Evolutionary conservation across 2,797 vertebrate genomes (phyloP), one percentile per base, ranked within the genome.

Genomic region (Agapornis canus): DNA sequence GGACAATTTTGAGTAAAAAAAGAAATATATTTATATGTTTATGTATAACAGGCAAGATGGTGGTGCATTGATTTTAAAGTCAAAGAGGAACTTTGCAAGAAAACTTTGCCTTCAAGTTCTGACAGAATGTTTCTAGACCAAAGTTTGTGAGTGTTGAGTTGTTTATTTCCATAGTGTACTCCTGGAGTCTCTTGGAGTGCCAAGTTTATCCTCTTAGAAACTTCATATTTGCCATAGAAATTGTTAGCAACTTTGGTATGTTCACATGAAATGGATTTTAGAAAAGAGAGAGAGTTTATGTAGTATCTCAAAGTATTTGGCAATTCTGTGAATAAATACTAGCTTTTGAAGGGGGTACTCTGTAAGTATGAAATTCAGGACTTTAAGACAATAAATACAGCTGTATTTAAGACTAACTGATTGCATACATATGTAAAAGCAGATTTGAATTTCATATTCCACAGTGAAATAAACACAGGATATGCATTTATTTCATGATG

Each of bases 361-460:
- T 76, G 1, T 47, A 87, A 86, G 57, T 81, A 42, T 83, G 80
- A 78, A 96, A 92, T 89, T 90, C 37, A 82, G 61, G 82, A 81
- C 56, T 85, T 92, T 90, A 82, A 94, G 80, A 95, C 87, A 92
- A 93, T 89, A 96, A 95, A 64, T 86, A 90, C 94, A 95, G 84
- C 89, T 97, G 89, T 39, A 70, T 90, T 95, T 96, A 89, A 94
- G 66, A 90, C 89, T 90, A 94, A 95, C 94, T 97, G 96, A 96
- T 97, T 97, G 32, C 95, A 97, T 97, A 83, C 96, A 97, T 97
- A 96, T 96, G 95, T 91, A 97, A 83, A 89, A 96, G 91, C 32
- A 75, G 51, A 95, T 97, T 94, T 96, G 95, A 95, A 95, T 96
- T 97, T 97, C 93, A 93, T 94, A 91, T 90, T 91, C 15, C 43